phyloP scores from a whole-genome alignment of 2,797 vertebrate genomes.

The Phataginus tricuspis region DNA sequence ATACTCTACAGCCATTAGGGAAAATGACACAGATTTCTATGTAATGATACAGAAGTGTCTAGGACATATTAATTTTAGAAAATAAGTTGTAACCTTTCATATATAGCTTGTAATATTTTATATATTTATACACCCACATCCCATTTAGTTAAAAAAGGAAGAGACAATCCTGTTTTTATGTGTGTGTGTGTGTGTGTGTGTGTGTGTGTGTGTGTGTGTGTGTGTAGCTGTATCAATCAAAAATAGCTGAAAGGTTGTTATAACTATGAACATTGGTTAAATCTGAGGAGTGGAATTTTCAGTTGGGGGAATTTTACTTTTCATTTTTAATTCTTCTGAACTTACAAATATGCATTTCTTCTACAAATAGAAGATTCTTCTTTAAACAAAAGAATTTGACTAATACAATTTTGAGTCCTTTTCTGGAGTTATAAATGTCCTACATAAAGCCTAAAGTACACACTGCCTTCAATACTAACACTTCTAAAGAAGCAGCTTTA shows the following conservation, averaged over 20 bases:
- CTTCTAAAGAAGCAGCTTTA: conserved; percentile 44
- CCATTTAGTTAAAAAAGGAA: conserved; percentile 26
- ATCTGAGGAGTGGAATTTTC: conserved; percentile 5
- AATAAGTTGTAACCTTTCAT: conserved; percentile 8
- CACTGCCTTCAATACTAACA: background rate
- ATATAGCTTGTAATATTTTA: background rate
- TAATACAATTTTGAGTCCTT: background rate
- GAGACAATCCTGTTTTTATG: background rate
- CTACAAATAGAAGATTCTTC: conserved; percentile 36
- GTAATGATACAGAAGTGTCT: background rate
- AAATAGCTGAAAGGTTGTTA: conserved; percentile 28
- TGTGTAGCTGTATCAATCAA: background rate
- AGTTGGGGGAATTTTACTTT: conserved; percentile 26
- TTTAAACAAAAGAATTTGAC: conserved; percentile 54
- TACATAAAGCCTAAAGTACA: conserved; percentile 52
- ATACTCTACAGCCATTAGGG: background rate
- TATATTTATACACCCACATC: background rate
- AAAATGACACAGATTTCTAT: conserved; percentile 14
- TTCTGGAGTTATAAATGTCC: background rate
- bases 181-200: background rate
- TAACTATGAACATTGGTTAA: background rate
- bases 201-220: background rate
- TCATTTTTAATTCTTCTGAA: conserved; percentile 56
- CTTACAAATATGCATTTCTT: conserved; percentile 37
- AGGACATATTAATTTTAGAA: conserved; percentile 34